Evolutionary conservation across 2,113 vertebrate species (phyloP).

Genomic region (Epinephelus moara): DNA sequence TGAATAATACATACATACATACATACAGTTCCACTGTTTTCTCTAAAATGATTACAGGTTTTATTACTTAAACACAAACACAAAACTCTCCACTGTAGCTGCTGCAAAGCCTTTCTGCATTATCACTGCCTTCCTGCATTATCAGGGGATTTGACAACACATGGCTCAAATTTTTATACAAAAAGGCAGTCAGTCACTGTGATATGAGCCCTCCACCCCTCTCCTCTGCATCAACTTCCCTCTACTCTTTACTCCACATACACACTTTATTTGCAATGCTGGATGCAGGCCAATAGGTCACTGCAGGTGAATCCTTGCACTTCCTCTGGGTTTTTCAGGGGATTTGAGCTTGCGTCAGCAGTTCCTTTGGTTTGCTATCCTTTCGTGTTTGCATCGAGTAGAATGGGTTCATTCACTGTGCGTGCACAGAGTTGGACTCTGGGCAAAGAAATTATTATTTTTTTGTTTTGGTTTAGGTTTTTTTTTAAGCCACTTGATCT

Average conservation of each 20-base stretch:
- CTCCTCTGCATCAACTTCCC: not conserved
- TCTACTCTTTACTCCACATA: conserved; percentile 7
- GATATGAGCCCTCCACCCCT: not conserved
- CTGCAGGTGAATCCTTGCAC: conserved; percentile 61
- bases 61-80: not conserved
- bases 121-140: not conserved
- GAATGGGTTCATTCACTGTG: conserved; percentile 10
- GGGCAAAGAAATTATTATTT: not conserved
- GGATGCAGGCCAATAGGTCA: conserved; percentile 13
- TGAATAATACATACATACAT: not conserved
- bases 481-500: not conserved
- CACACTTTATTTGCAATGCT: conserved; percentile 16
- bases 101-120: no score
- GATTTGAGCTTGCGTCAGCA: conserved; percentile 46
- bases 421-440: conserved; percentile 8
- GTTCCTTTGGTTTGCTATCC: conserved; percentile 3
- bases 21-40: not conserved
- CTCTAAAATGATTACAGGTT: not conserved
- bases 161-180: not conserved
- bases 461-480: not conserved
- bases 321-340: conserved; percentile 30
- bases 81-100: not conserved
- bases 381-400: conserved; percentile 10
- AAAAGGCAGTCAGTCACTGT: not conserved
- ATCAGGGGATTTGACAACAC: not conserved